A percentile compares a stretch with the other conserved stretches of the same genome.
Evolutionary conservation across 2,797 vertebrate species (phyloP).

Genomic region (Lerista edwardsae): DNA sequence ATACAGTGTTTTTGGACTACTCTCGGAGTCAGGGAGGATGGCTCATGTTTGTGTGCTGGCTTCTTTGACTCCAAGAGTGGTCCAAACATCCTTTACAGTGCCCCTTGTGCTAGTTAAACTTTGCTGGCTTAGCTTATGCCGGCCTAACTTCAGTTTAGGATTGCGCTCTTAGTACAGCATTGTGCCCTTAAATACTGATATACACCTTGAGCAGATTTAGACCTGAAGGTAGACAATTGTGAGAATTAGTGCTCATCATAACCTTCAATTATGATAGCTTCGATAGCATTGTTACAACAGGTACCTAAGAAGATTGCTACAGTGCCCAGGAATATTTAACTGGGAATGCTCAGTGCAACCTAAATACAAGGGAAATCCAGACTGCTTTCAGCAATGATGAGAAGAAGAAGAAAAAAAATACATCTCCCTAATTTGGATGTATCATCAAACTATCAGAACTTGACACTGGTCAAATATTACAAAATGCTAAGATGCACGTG

Average conservation of each 20-base stretch:
- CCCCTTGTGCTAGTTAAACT: too few relatives aligned
- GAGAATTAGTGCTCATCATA: not conserved
- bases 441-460: not conserved
- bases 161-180: too few relatives aligned
- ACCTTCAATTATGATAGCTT: too few relatives aligned
- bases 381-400: not conserved
- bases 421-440: not conserved
- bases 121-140: too few relatives aligned
- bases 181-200: too few relatives aligned
- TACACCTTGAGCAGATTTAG: too few relatives aligned
- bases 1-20: too few relatives aligned
- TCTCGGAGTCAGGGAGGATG: too few relatives aligned
- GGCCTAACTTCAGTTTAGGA: too few relatives aligned
- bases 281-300: not conserved
- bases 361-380: not conserved
- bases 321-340: not conserved
- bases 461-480: not conserved
- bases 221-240: not conserved
- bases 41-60: too few relatives aligned
- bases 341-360: not conserved
- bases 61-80: too few relatives aligned
- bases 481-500: not conserved
- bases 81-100: too few relatives aligned
- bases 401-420: not conserved
- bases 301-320: not conserved